A percentile compares a stretch with the other conserved stretches of the same genome.
Evolutionary conservation across 1,140 invertebrate genomes (phyloP).

Genomic region (Pristionchus pacificus): DNA sequence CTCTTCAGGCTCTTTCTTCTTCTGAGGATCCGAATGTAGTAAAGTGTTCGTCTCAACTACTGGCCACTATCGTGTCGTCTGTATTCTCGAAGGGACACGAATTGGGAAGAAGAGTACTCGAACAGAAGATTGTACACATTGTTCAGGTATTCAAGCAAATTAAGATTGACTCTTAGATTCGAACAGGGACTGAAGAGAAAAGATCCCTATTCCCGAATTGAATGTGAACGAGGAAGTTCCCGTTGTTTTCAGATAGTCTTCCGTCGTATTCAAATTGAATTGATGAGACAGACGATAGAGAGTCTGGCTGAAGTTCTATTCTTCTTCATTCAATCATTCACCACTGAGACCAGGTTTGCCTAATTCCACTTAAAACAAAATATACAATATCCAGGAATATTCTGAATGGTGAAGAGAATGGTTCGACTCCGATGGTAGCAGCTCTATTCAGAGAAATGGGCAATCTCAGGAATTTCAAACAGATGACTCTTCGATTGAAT

Average conservation of each 20-base stretch:
- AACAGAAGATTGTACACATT: neutral
- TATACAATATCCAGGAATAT: constrained; percentile 14
- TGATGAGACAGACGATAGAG: constrained; percentile 24
- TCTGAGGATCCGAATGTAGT: constrained; percentile 17
- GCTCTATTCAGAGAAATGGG: constrained; percentile 26
- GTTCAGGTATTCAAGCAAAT: neutral
- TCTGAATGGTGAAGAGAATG: constrained; percentile 10
- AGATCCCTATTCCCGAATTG: neutral
- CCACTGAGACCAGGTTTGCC: constrained; percentile 24
- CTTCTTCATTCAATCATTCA: constrained; percentile 21
- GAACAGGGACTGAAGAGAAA: neutral
- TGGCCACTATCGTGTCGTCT: constrained; percentile 14
- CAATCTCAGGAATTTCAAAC: constrained; percentile 28
- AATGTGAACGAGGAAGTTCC: too few relatives aligned
- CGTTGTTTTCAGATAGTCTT: constrained; percentile 17
- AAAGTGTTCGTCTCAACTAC: constrained; percentile 10
- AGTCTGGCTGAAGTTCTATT: constrained; percentile 22
- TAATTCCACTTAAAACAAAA: neutral
- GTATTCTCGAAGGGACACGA: neutral
- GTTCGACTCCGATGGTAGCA: constrained; percentile 15
- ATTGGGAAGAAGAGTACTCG: neutral
- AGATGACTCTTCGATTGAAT: constrained; percentile 28
- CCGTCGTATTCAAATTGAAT: constrained; percentile 11
- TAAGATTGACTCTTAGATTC: neutral
- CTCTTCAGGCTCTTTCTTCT: neutral